phyloP scores from a whole-genome alignment of 92 coral and sea anemone species.

The Parazoanthus darwini region DNA sequence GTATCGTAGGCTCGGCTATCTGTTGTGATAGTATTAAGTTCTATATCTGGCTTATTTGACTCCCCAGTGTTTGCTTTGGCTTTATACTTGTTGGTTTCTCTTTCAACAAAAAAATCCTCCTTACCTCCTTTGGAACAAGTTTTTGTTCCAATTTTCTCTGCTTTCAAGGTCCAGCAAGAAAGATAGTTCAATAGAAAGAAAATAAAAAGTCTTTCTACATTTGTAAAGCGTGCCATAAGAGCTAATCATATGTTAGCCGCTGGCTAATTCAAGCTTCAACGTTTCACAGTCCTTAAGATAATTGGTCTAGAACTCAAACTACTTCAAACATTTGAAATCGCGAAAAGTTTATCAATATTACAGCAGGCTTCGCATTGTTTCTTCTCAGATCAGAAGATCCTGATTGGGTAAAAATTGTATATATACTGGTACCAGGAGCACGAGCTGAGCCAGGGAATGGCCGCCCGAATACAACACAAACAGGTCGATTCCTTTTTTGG shows the following conservation, averaged over 20 bases:
- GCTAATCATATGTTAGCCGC: neutral
- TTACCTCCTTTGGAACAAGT: slow-evolving; percentile 11
- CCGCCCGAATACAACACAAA: neutral
- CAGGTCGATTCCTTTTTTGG: slow-evolving; percentile 10
- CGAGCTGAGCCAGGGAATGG: neutral
- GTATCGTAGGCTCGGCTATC: neutral
- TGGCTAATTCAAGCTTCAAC: neutral
- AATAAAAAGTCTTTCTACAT: neutral
- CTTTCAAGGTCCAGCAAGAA: neutral
- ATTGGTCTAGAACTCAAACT: neutral
- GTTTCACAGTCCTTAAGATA: neutral
- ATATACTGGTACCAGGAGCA: slow-evolving; percentile 28
- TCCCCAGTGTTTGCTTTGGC: neutral
- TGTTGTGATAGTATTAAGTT: neutral
- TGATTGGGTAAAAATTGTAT: slow-evolving; percentile 8
- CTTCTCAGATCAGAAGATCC: neutral
- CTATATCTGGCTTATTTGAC: neutral
- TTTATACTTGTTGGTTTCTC: neutral
- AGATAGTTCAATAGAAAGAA: neutral
- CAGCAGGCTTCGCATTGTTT: neutral
- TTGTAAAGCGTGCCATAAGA: slow-evolving; percentile 17
- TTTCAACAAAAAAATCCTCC: neutral
- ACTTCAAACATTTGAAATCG: neutral
- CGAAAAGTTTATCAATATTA: neutral
- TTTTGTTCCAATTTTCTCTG: neutral